A percentile compares a stretch with the other conserved stretches of the same genome.
Conservation (phyloP, 2,113 vertebrate species). For the Eublepharis macularius region DNA sequence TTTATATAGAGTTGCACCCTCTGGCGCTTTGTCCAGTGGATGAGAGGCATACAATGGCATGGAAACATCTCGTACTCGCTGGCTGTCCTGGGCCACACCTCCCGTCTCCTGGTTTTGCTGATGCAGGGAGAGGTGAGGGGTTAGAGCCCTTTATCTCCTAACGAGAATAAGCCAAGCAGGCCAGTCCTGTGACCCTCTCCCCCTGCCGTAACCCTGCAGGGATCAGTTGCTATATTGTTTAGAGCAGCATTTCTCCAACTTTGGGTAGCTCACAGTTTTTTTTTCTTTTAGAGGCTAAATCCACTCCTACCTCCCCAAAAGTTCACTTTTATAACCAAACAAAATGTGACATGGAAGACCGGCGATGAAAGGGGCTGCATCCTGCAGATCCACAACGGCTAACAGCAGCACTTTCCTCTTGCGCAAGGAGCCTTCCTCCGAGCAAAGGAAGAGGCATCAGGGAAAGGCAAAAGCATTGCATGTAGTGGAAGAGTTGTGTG, state of each 20-base stretch:
- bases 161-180: background rate
- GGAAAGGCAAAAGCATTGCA: too few species aligned
- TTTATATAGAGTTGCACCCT: slow-evolving; percentile 25
- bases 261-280: rapidly evolving
- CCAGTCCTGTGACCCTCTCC: background rate
- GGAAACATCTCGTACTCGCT: slow-evolving; percentile 29
- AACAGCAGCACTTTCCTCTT: too few species aligned
- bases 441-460: too few species aligned
- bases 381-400: too few species aligned
- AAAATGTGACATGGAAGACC: too few species aligned
- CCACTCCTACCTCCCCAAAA: too few species aligned
- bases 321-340: too few species aligned
- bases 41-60: slow-evolving; percentile 9
- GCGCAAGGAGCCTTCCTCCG: too few species aligned
- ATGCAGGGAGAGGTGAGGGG: background rate
- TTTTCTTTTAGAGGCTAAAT: too few species aligned
- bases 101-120: slow-evolving; percentile 17
- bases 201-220: background rate
- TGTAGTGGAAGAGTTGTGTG: too few species aligned
- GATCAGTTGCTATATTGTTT: background rate
- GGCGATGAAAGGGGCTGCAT: too few species aligned
- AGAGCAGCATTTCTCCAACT: background rate
- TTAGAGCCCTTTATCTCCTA: slow-evolving; percentile 4
- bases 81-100: background rate
- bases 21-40: background rate